phyloP scores from a whole-genome alignment of 2,888 invertebrate species.

The Hylaea fasciaria region DNA sequence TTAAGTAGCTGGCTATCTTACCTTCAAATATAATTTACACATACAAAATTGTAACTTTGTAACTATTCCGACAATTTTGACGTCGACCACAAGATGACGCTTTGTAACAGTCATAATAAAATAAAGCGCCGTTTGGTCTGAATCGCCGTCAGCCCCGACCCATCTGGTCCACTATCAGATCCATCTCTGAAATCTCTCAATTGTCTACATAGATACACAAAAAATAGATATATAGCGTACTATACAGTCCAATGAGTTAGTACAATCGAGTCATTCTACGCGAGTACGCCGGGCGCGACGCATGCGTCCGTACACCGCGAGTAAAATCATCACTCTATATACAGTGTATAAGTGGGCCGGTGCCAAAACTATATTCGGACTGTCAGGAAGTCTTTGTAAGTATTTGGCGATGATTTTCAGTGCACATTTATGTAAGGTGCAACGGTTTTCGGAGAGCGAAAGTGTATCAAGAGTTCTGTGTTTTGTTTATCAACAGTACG shows the following conservation, averaged over 20 bases:
- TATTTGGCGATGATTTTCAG: constrained; percentile 35
- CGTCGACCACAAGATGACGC: too few relatives aligned
- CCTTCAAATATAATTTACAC: too few relatives aligned
- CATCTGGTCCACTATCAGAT: background rate
- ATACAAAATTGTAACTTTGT: too few relatives aligned
- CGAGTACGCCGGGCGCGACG: background rate
- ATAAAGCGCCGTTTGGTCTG: background rate
- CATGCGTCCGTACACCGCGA: constrained; percentile 6
- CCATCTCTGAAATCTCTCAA: constrained; percentile 2
- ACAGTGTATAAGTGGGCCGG: constrained; percentile 27
- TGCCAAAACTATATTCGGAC: constrained; percentile 41
- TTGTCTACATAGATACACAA: constrained; percentile 8
- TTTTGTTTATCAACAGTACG: constrained; percentile 18
- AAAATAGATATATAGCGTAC: background rate
- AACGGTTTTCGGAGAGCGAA: constrained; percentile 6
- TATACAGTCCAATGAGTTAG: background rate
- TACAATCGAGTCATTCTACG: constrained; percentile 4
- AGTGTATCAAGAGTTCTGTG: background rate
- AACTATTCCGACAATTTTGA: too few relatives aligned
- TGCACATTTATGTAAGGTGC: background rate
- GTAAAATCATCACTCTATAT: background rate
- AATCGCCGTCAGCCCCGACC: background rate
- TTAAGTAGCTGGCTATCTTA: too few relatives aligned
- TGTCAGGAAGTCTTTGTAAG: constrained; percentile 40
- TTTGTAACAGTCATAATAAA: too few relatives aligned